Conservation (phyloP, 2,888 invertebrate species). For the Gari tellinella region DNA sequence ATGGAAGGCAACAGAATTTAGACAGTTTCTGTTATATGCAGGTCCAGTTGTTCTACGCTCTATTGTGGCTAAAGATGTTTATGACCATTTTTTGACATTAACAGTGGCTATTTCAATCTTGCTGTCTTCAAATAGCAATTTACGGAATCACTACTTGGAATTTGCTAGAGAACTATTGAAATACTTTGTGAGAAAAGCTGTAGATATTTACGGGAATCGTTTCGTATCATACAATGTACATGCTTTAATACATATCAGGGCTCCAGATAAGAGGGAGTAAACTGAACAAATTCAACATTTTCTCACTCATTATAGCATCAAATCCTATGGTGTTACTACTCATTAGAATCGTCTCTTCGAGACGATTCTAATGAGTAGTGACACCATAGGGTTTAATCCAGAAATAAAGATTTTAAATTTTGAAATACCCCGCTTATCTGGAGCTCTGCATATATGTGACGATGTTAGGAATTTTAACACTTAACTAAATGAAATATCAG, state of each 20-base stretch:
- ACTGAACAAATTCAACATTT: no score
- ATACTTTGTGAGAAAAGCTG: slow-evolving; percentile 69
- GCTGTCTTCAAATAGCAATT: no score
- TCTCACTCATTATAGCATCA: no score
- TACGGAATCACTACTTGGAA: slow-evolving; percentile 53
- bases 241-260: no score
- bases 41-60: slow-evolving; percentile 69
- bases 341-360: no score
- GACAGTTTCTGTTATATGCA: slow-evolving; percentile 72
- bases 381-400: no score
- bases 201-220: slow-evolving; percentile 77
- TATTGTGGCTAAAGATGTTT: slow-evolving; percentile 42
- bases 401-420: no score
- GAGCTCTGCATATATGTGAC: no score
- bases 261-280: no score
- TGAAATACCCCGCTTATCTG: no score
- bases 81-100: slow-evolving; percentile 47
- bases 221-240: slow-evolving; percentile 81
- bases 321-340: no score
- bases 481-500: slow-evolving; percentile 76
- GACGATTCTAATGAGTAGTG: no score
- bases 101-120: slow-evolving; percentile 54
- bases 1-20: slow-evolving; percentile 78
- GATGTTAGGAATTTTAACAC: slow-evolving; percentile 78
- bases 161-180: slow-evolving; percentile 62